phyloP scores from a whole-genome alignment of 2,888 invertebrate genomes.

The Epinotia ramella region DNA sequence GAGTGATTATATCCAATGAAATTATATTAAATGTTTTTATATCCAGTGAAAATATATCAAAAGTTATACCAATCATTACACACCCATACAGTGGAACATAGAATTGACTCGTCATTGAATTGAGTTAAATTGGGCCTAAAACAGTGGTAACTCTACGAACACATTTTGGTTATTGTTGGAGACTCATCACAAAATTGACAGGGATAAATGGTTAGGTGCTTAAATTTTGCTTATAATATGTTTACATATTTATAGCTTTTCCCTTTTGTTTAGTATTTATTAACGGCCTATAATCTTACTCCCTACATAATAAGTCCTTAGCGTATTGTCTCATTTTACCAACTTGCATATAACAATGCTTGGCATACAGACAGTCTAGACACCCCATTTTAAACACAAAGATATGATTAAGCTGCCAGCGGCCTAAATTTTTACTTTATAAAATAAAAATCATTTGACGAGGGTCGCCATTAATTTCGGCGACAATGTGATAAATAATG shows the following conservation, averaged over 20 bases:
- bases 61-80: too few species aligned
- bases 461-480: conserved; percentile 84
- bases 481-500: conserved; percentile 85
- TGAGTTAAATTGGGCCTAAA: too few species aligned
- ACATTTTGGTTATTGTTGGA: too few species aligned
- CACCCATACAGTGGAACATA: too few species aligned
- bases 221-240: too few species aligned
- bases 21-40: too few species aligned
- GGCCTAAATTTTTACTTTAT: conserved; percentile 74
- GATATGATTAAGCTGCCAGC: conserved; percentile 84
- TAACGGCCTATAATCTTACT: neutral
- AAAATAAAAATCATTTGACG: conserved; percentile 84
- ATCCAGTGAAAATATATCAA: too few species aligned
- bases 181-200: too few species aligned
- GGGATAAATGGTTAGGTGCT: too few species aligned
- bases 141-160: too few species aligned
- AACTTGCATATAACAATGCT: neutral
- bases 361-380: conserved; percentile 43
- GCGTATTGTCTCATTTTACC: conserved; percentile 3
- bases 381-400: conserved; percentile 62
- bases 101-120: neutral
- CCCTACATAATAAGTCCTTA: conserved; percentile 2
- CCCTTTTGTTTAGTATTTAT: neutral
- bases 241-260: too few species aligned
- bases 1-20: too few species aligned